Evolutionary conservation across 2,113 vertebrate genomes (phyloP), one percentile per base, ranked within the genome.

Genomic region (Lota lota): DNA sequence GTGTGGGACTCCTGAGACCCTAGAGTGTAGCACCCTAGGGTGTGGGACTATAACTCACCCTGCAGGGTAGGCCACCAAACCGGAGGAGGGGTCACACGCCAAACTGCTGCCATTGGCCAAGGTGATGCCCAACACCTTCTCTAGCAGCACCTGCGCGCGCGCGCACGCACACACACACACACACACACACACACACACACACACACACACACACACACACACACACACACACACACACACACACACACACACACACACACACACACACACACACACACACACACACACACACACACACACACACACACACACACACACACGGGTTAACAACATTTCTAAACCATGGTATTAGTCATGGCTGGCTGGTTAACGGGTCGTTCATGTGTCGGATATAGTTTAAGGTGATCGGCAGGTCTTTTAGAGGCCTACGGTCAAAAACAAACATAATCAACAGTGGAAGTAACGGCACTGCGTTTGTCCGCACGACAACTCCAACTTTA

Each of bases 61-160:
- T 33, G 95, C 92, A 2, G 93, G 90, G 67, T 96, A 96, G 22
- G 94, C 95, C 1, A 96, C 85, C 0, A 91, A 88, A 1, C 94
- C 94, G 0, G 92, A 88, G 73, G 86, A 84, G 1, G 93, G 93
- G 85, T 96, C 93, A 77, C 92, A 96, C 67, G 94, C 88, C 73
- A 97, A 68, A 40, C 91, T 83, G 33, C 92, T 95, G 87, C 91
- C 91, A 73, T 82, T 91, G 53, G 87, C 87, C 0, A 93, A 81
- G 8, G 92, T 94, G 81, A 97, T 90, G 1, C 95, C 95, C 47
- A 97, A 69, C 17, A 97, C 94, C 22, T 92, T 94, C 82, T 96
- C 94, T 21, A 96, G 82, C 20, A 68, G 84, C 59, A 95, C 94
- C 95, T 97, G 84, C 5, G 68, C 68, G 16, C 47, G 73, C 8